Base-by-base conservation (phyloP, 2,888 invertebrate genomes). In the Polydrusus tereticollis region DNA sequence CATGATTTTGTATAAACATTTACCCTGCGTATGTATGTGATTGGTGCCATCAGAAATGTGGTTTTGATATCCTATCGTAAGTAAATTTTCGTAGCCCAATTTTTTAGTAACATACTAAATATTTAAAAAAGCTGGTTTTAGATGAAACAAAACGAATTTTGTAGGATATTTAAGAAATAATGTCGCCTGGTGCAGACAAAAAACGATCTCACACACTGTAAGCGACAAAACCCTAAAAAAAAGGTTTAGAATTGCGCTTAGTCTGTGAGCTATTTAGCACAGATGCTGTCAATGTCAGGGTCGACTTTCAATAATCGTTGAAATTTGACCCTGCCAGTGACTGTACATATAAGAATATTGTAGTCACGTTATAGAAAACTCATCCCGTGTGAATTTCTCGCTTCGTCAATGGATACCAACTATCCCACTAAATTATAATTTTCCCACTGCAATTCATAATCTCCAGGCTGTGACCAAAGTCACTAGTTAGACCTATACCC, bases 61-160 rank as follows among this genome's bases (percentile, higher is more conserved):
- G 6, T 47, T 47, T 47, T 21, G 8, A 47, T 47, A 47, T 55
- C 29, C 12, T 55, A 55, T 47, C 23, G 18, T 26, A 55, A 55
- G 26, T 29, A 55, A 29, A 4, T 16, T 55, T 55, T 29, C 6
- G 29, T 41, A 41, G 59, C 59, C 43, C 59, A 59, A 59, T 59
- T 59, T 58, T 58, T 43, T 41, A 59, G 43, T 59, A 26, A 59
- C 43, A 43, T 41, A 23, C 14, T 10, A 21, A 59, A 41, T 41
- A 59, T 43, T 41, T 62, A 38, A 26, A 12, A 29, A 45, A 62
- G 47, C 62, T 62, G 62, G 62, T 45, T 62, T 33, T 62, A 62
- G 62, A 62, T 47, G 62, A 47, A 47, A 62, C 62, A 43, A 41
- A 21, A 38, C 52, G 52, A 55, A 55, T 55, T 55, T 26, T 18